Evolutionary conservation across 2,888 invertebrate species (phyloP).

Genomic region (Patella pellucida): DNA sequence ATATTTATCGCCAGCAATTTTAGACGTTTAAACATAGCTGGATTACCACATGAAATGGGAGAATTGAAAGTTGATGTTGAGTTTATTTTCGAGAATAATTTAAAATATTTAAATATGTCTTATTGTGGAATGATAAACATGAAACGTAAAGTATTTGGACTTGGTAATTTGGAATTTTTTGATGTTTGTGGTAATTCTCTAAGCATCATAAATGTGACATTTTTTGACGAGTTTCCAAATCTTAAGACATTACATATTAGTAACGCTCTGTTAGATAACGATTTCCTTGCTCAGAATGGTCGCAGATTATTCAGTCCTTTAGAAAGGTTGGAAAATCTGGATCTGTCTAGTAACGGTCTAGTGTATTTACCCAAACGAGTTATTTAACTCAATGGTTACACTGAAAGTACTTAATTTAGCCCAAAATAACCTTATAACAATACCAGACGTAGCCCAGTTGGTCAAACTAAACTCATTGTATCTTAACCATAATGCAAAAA

Average conservation of each 20-base stretch:
- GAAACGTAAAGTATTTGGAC: not conserved
- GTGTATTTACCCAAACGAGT: no score
- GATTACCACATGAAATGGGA: no score
- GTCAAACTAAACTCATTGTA: not conserved
- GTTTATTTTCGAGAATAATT: not conserved
- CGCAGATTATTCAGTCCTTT: no score
- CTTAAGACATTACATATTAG: not conserved
- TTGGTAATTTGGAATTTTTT: not conserved
- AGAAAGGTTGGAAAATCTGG: no score
- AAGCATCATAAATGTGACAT: not conserved
- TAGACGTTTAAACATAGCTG: not conserved
- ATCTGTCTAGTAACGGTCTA: no score
- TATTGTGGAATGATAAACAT: not conserved
- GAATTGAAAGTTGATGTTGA: no score
- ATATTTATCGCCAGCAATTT: not conserved
- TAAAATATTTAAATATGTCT: not conserved
- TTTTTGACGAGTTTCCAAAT: constrained; percentile 1
- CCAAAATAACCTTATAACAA: no score
- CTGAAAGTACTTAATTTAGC: no score
- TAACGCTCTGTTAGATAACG: no score
- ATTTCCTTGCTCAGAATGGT: no score
- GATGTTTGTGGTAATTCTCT: not conserved
- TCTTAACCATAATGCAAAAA: not conserved
- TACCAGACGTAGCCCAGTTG: not conserved
- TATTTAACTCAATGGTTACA: no score